Base-by-base conservation (phyloP, 2,888 invertebrate species). In the Eristalinus sepulchralis region DNA sequence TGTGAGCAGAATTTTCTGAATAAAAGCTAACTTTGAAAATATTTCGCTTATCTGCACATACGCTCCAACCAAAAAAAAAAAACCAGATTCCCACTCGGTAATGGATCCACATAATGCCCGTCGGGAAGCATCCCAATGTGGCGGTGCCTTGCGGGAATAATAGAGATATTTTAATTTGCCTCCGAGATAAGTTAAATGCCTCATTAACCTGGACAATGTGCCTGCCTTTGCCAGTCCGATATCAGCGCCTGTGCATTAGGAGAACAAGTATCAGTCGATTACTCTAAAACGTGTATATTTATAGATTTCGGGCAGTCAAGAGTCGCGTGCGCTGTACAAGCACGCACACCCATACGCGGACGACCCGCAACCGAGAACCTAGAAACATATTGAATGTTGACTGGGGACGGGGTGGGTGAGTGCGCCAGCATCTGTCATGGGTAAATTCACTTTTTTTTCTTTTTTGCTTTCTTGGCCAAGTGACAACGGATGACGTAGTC, bases 401-500 rank as follows among this genome's bases (percentile, higher is more conserved):
- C 24, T 63, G 33, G 34, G 10, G 57, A 47, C n/a, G n/a, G 47
- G n/a, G 1, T n/a, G 47, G 17, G 17, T 2, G 27, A 27, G 5
- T 3, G 47, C 8, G n/a, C 17, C 17, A 47, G 47, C 34, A 34
- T 34, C 34, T 34, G 34, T 34, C 36, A 59, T 57, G 57, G 57
- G 70, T 78, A 63, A 57, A 39, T 11, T 24, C 11, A 0, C 0
- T 68, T 34, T 36, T 34, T 57, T 22, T 57, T 24, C 0, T 68
- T 34, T 36, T 34, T 57, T 22, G 34, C n/a, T 47, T 24, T 64
- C 9, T 72, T 80, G 81, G 75, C 64, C 47, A 11, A 36, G 64
- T 81, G 70, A 70, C 75, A 81, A 70, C 27, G 66, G 34, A 70
- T 70, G 80, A 63, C 80, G 80, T 63, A 62, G 22, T 71, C 24